Evolutionary conservation across 2,888 invertebrate species (phyloP), one percentile per base, ranked within the genome.

Genomic region (Scrobipalpa costella): DNA sequence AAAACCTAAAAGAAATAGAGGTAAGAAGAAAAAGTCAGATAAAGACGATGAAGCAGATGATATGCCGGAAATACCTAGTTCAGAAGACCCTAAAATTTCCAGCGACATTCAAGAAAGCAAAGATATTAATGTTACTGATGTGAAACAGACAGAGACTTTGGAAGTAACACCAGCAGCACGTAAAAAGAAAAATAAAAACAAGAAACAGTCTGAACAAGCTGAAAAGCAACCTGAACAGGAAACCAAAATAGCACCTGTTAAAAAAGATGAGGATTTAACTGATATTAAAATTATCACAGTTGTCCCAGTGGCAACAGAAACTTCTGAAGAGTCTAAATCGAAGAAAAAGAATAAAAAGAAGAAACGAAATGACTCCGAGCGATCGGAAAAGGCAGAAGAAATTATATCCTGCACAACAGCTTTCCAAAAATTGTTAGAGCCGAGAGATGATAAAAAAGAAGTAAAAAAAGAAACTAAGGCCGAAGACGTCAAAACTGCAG

Each of bases 1-100:
- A n/a, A 91, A 90, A 74, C 92, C 92, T 0, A 91, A 92, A 72
- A 76, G 92, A 67, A 88, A 84, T 61, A 81, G 85, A 78, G 84
- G 85, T 66, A 90, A 90, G 68, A 92, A 91, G 71, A 91, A 89
- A 68, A 85, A 85, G 62, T 71, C 78, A 33, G 78, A 76, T 15
- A 74, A 74, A 67, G 70, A 65, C 60, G 73, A 75, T 27, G 68
- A 68, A 27, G 66, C 69, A 55, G 69, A 70, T 49, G 73, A 75
- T 44, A 68, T 68, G 38, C 64, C 71, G 71, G 61, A n/a, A 15
- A 47, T 57, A 49, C 33, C 61, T 57, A 15, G 8, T 47, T 33
- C 15, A 17, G 57, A 57, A 49, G 49, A 57, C 9, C 1, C 17
- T 7, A 58, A 52, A 52, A 13, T 19, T 52, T 44, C 7, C 6